phyloP scores from a whole-genome alignment of 1,140 invertebrate species.

The Orchestia grillus region DNA sequence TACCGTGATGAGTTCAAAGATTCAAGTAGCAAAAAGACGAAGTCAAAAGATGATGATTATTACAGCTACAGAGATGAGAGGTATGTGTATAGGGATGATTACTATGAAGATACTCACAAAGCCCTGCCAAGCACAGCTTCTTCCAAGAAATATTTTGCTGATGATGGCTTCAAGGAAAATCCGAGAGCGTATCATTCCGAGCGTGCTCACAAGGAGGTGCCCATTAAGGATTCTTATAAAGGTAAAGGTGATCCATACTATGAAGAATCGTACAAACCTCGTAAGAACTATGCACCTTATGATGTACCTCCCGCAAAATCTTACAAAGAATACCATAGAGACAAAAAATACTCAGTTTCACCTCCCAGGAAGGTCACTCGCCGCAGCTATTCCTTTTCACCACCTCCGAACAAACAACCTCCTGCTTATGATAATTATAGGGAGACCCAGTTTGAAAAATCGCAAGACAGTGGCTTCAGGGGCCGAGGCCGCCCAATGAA shows the following conservation, averaged over 20 bases:
- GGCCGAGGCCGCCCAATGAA: background rate
- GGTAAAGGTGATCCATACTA: background rate
- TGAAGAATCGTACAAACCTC: slow-evolving; percentile 14
- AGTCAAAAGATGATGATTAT: slow-evolving; percentile 18
- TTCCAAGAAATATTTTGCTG: slow-evolving; percentile 22
- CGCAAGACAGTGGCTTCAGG: background rate
- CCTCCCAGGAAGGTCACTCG: background rate
- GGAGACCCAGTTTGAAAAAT: background rate
- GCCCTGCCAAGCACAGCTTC: background rate
- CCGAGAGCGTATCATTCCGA: background rate
- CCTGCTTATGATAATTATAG: background rate
- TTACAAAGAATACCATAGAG: background rate
- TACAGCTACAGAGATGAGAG: slow-evolving; percentile 25
- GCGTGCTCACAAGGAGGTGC: background rate
- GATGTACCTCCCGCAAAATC: background rate
- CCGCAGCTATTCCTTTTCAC: slow-evolving; percentile 25
- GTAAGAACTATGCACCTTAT: background rate
- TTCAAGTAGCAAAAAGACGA: background rate
- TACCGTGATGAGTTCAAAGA: background rate
- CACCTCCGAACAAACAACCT: background rate
- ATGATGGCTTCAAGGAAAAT: slow-evolving; percentile 28
- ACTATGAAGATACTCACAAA: background rate
- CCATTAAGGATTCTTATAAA: background rate
- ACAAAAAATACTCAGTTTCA: slow-evolving; percentile 17
- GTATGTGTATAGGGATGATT: background rate